A percentile compares a stretch with the other conserved stretches of the same genome.
Conservation (phyloP, 2,888 invertebrate species). For the Rhyacophila evoluta region DNA sequence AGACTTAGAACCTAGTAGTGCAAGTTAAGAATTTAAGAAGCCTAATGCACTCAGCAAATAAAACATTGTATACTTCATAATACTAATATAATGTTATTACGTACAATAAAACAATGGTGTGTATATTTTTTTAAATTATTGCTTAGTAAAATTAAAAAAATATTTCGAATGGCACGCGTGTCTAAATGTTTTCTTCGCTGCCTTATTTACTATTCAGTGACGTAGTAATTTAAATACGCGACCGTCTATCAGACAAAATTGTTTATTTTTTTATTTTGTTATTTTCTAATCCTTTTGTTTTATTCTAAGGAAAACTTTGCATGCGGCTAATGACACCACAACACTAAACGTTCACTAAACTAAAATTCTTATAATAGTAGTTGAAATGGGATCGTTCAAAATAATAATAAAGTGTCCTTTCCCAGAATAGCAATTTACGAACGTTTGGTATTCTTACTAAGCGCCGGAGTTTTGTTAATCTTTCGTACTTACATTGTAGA, state of each 20-base stretch:
- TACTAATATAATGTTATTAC: too few species aligned
- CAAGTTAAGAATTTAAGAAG: too few species aligned
- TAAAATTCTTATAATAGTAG: not conserved
- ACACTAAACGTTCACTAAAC: constrained; percentile 30
- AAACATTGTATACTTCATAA: too few species aligned
- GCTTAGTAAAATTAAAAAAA: too few species aligned
- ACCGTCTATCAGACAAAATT: not conserved
- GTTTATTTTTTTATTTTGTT: not conserved
- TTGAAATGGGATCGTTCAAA: constrained; percentile 7
- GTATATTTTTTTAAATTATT: too few species aligned
- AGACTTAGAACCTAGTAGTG: too few species aligned
- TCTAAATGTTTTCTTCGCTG: not conserved
- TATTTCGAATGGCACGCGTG: too few species aligned
- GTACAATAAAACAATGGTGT: too few species aligned
- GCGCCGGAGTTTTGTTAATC: not conserved
- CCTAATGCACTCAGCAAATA: too few species aligned
- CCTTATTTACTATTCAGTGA: not conserved
- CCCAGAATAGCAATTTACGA: constrained; percentile 51
- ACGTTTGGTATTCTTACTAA: not conserved
- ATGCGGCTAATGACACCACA: constrained; percentile 47
- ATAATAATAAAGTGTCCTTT: constrained; percentile 47
- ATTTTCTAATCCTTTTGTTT: constrained; percentile 25
- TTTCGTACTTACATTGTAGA: not conserved
- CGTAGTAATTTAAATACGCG: not conserved
- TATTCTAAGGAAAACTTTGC: constrained; percentile 37